Evolutionary conservation across 2,797 vertebrate genomes (phyloP), one percentile per base, ranked within the genome.

Genomic region (Aselliscus stoliczkanus): DNA sequence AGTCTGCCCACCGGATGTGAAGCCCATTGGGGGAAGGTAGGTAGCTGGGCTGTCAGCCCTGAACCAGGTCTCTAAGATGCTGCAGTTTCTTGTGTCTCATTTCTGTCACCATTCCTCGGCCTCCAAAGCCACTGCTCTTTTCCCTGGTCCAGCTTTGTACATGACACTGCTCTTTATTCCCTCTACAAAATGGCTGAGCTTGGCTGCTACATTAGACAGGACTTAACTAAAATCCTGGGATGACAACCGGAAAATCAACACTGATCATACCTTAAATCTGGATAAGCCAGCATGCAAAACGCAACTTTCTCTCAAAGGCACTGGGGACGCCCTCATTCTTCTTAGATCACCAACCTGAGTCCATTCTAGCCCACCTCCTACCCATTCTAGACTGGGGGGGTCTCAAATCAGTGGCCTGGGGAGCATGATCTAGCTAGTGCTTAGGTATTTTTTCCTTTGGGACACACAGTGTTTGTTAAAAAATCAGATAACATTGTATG

Each of bases 171-270:
- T 67, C 31, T 88, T 67, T 94, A 90, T 85, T 92, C 84, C 93
- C 60, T n/a, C 84, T 58, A 25, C 37, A 65, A 84, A 70, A 92
- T 31, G 50, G 81, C 56, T 56, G 87, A 50, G 64, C 47, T 94
- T 93, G 64, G 83, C 77, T 86, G 82, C 42, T 42, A 70, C n/a
- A 11, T 92, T 84, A 92, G 76, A 86, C 67, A 79, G 93, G 92
- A 80, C 77, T 92, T 96, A 93, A 84, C 90, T 58, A 29, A 92
- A 96, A 92, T 95, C 95, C 92, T 72, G 67, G 60, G 88, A 81
- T 88, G 93, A 94, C 87, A 94, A 91, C 65, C 1, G 20, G 95
- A 90, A 97, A 88, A 96, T 70, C 87, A 87, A 85, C 92, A 82
- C 80, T 1, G 12, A 69, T 64, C 91, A 21, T 5, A 15, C 76